Percentiles rank a stretch among this genome's conserved stretches.
These are phyloP conservation scores for Leptonema lineaticorne DNA, from an alignment of 1,140 invertebrate genomes.

Conservation along the genomic window DNA sequence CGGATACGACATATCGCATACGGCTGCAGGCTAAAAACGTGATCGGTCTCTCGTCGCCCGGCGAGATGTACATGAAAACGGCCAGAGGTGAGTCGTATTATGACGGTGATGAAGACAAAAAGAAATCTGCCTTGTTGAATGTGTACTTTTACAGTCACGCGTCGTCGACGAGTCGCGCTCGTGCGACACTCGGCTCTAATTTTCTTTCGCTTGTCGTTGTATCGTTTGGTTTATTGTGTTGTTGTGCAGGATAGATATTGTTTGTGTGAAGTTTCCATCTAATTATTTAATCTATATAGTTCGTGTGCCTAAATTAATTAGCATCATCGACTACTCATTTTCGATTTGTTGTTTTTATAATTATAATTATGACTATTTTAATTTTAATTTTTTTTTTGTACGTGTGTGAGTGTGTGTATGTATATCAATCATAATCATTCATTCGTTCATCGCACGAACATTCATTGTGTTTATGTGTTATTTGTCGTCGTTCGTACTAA, in stretches of 20 bases:
- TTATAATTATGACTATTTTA: neutral
- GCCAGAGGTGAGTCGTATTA: conserved; percentile 74
- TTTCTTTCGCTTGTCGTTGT: conserved; percentile 32
- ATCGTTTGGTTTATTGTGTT: conserved; percentile 32
- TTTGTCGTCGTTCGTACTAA: too few species aligned
- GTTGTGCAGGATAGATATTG: conserved; percentile 27
- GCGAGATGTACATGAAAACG: conserved; percentile 76
- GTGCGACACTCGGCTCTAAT: neutral
- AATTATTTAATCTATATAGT: conserved; percentile 7
- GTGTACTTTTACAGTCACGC: conserved; percentile 46
- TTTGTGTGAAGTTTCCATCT: too few species aligned
- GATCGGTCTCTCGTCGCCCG: conserved; percentile 76
- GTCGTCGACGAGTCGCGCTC: neutral
- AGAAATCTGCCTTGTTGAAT: conserved; percentile 54
- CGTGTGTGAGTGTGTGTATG: neutral
- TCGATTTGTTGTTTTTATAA: conserved; percentile 28
- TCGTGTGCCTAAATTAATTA: conserved; percentile 5
- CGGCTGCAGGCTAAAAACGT: conserved; percentile 82
- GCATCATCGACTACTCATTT: conserved; percentile 17
- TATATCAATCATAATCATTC: conserved; percentile 2
- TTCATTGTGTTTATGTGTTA: neutral
- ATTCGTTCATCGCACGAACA: neutral
- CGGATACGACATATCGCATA: conserved; percentile 79
- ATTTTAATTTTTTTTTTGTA: conserved; percentile 7
- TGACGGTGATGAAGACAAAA: conserved; percentile 50